Base-by-base conservation (phyloP, 2,888 invertebrate species). In the Helicoverpa assulta region DNA sequence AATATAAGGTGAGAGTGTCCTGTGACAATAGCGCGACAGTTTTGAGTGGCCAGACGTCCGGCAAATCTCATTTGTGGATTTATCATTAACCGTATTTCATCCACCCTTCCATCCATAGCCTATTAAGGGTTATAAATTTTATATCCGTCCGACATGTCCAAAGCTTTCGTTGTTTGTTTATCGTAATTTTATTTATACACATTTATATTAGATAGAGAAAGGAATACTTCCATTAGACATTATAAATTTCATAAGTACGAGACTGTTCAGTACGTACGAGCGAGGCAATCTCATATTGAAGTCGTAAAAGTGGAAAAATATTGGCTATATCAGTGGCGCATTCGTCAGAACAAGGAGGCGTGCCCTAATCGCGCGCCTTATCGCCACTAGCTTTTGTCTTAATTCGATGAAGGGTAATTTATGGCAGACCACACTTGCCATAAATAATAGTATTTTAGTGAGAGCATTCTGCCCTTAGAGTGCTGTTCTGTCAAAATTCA, bases 1-100 rank as follows among this genome's bases (percentile, higher is more conserved):
- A 92, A 91, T 93, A 89, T 91, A 95, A 95, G 95, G 95, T 95
- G 93, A 94, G 87, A 90, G 94, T 93, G 92, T 93, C 91, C 92
- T 89, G 88, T 93, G 91, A 95, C 95, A 95, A 95, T 94, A 81
- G 93, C 81, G 85, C 89, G 90, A 90, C 90, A 92, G 91, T 92
- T 92, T 93, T 90, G 94, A 95, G 95, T 95, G 93, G 94, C 93
- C 95, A 92, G 92, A 90, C 92, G 95, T 93, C 94, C 94, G 89
- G 92, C 94, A 95, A 95, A 95, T 95, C 95, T 95, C 95, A 95
- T 95, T 95, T 95, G 94, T 93, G 95, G 95, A 95, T 94, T 95
- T 95, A 95, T 95, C 95, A 95, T 95, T 95, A 95, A 94, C 94
- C 92, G 93, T 92, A 94, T 95, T 95, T 93, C 93, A 93, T 91